phyloP scores from a whole-genome alignment of 2,888 invertebrate genomes.

The Omphaloscelis lunosa region DNA sequence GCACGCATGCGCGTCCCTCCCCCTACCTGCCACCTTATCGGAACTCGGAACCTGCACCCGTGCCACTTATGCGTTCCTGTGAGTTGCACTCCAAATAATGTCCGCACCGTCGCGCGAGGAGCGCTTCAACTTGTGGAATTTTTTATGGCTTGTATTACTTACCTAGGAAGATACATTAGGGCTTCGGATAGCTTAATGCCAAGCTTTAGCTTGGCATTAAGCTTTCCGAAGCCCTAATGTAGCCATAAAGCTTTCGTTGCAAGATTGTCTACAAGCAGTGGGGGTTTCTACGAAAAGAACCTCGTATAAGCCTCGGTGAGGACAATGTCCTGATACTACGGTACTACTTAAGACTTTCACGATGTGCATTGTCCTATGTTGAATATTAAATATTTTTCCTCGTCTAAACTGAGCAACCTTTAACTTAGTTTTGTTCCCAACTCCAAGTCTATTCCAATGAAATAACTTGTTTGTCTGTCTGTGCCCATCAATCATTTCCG shows the following conservation, averaged over 20 bases:
- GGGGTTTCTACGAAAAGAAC: background rate
- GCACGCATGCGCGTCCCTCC: slow-evolving; percentile 86
- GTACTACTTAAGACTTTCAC: background rate
- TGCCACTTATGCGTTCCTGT: slow-evolving; percentile 79
- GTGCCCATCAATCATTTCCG: slow-evolving; percentile 43
- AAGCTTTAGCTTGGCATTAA: no score
- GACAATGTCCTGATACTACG: background rate
- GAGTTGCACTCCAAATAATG: slow-evolving; percentile 79
- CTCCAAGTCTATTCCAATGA: background rate
- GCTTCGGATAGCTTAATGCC: background rate
- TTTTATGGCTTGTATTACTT: slow-evolving; percentile 31
- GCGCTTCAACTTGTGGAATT: slow-evolving; percentile 40
- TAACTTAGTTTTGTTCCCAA: background rate
- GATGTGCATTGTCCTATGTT: background rate
- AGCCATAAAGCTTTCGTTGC: background rate
- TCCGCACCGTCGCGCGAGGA: slow-evolving; percentile 57
- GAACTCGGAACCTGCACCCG: slow-evolving; percentile 79
- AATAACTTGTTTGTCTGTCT: slow-evolving; percentile 25
- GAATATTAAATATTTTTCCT: background rate
- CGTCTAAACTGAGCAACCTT: background rate
- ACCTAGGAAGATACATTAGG: background rate
- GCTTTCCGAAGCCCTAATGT: no score
- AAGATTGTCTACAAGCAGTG: background rate
- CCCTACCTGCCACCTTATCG: slow-evolving; percentile 67
- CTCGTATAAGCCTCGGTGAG: background rate